phyloP scores from a whole-genome alignment of 1,140 invertebrate species.

The Drosophila ambigua region DNA sequence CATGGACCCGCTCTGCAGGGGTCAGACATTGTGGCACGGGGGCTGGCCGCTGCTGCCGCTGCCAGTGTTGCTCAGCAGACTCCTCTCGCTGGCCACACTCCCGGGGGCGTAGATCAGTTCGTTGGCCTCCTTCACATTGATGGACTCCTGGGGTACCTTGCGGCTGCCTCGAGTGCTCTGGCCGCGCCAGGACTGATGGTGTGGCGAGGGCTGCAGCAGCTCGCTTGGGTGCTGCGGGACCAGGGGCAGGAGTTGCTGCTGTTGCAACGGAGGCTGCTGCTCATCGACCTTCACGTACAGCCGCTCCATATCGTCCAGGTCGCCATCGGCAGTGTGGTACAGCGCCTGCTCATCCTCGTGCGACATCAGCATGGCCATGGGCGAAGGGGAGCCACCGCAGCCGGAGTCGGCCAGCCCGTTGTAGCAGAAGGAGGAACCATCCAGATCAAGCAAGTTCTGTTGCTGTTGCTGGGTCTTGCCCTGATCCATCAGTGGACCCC shows the following conservation, averaged over 20 bases:
- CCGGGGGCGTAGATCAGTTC: constrained; percentile 82
- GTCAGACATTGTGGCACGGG: constrained; percentile 76
- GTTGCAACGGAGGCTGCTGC: constrained; percentile 61
- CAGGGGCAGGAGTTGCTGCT: constrained; percentile 56
- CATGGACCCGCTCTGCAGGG: constrained; percentile 37
- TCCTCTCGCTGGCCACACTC: constrained; percentile 80
- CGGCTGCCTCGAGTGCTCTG: constrained; percentile 58
- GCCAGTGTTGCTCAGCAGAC: constrained; percentile 75
- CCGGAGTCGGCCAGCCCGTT: constrained; percentile 79
- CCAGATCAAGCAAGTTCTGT: constrained; percentile 75
- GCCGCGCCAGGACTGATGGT: constrained; percentile 61
- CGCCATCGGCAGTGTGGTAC: constrained; percentile 78
- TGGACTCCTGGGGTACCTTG: constrained; percentile 45
- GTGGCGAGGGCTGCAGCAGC: constrained; percentile 15
- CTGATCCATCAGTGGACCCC: constrained; percentile 29
- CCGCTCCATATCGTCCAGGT: constrained; percentile 78
- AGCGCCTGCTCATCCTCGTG: constrained; percentile 79
- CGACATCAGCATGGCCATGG: constrained; percentile 82
- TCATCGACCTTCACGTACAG: constrained; percentile 80
- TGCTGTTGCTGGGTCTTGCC: constrained; percentile 44
- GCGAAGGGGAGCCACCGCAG: constrained; percentile 77
- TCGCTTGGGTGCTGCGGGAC: constrained; percentile 51
- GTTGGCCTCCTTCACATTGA: constrained; percentile 52
- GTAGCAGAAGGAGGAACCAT: constrained; percentile 76
- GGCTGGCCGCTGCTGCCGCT: constrained; percentile 73